Conservation (phyloP, 2,888 invertebrate genomes). For the Idaea straminata region DNA sequence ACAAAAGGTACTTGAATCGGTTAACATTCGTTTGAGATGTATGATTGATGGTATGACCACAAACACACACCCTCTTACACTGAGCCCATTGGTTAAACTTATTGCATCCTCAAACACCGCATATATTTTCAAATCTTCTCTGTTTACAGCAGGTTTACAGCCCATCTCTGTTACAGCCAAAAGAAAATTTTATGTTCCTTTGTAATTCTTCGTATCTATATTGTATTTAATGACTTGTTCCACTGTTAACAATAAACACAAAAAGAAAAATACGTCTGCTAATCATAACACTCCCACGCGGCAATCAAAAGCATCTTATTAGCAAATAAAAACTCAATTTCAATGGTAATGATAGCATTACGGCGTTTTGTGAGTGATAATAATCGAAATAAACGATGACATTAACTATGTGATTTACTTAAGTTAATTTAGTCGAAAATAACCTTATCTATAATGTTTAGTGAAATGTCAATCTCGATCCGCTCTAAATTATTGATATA, state of each 20-base stretch:
- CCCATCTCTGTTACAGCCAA: neutral
- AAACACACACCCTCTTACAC: neutral
- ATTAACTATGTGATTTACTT: slow-evolving; percentile 16
- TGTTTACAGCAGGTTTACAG: neutral
- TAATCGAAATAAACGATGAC: slow-evolving; percentile 21
- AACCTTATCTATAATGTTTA: neutral
- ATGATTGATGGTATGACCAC: neutral
- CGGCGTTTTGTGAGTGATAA: slow-evolving; percentile 15
- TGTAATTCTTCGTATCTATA: neutral
- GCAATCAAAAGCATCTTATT: slow-evolving; percentile 43
- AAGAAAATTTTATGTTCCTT: neutral
- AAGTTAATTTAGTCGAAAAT: neutral
- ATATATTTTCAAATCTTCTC: neutral
- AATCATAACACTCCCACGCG: slow-evolving; percentile 35
- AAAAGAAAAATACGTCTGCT: slow-evolving; percentile 28
- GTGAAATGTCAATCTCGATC: neutral
- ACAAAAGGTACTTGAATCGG: neutral
- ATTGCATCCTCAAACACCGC: neutral
- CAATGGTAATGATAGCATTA: slow-evolving; percentile 34
- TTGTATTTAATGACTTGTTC: slow-evolving; percentile 1
- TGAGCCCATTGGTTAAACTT: neutral
- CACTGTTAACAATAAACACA: slow-evolving; percentile 27
- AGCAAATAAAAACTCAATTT: slow-evolving; percentile 39
- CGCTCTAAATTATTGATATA: neutral
- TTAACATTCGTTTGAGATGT: neutral